phyloP scores from a whole-genome alignment of 2,888 invertebrate species.

The Eupithecia subfuscata region DNA sequence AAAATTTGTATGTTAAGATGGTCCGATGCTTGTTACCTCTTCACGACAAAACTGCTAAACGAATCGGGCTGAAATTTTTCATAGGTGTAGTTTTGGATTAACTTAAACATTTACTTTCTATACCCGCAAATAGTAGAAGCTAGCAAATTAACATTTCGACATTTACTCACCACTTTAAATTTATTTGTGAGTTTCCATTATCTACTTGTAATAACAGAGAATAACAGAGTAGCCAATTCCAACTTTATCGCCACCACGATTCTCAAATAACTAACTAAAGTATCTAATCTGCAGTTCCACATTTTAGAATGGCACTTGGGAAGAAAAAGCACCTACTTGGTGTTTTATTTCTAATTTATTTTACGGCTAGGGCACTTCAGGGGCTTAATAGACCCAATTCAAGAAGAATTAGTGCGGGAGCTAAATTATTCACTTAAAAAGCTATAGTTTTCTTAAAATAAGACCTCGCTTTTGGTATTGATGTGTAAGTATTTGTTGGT shows the following conservation, averaged over 20 bases:
- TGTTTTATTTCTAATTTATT: constrained; percentile 20
- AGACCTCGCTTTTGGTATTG: neutral
- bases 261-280: constrained; percentile 6
- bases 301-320: constrained; percentile 10
- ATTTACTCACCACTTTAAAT: neutral
- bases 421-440: neutral
- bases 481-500: neutral
- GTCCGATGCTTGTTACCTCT: neutral
- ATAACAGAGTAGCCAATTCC: neutral
- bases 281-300: constrained; percentile 9
- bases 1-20: neutral
- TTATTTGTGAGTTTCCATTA: too few relatives aligned
- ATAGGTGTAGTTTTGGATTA: neutral
- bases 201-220: too few relatives aligned
- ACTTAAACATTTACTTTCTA: neutral
- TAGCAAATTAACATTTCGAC: neutral
- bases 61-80: neutral
- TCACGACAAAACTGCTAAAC: neutral
- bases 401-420: neutral
- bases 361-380: constrained; percentile 9
- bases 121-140: neutral
- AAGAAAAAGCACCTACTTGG: constrained; percentile 15
- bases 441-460: constrained; percentile 1
- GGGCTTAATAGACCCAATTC: neutral
- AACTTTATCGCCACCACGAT: constrained; percentile 1